Conservation (phyloP, 1,140 invertebrate species). For the Meteorus sp. region DNA sequence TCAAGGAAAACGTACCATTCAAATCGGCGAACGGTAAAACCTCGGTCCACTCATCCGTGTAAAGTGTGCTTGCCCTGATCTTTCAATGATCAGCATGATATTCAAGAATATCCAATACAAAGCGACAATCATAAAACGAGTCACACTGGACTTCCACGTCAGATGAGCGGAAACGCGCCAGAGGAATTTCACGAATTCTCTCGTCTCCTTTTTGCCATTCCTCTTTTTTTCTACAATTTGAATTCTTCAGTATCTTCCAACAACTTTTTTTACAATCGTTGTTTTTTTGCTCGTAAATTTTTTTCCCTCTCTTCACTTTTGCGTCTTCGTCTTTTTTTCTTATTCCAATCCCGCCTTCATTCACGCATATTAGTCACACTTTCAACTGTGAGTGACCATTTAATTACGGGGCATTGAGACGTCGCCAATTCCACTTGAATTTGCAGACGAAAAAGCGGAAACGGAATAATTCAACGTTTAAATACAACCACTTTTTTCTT, state of each 20-base stretch:
- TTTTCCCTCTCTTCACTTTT: not conserved
- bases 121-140: not conserved
- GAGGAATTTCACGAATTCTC: not conserved
- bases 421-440: constrained; percentile 8
- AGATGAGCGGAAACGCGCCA: constrained; percentile 5
- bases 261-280: no score
- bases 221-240: not conserved
- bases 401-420: constrained; percentile 9
- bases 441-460: not conserved
- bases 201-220: not conserved
- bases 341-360: not conserved
- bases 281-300: no score
- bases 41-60: constrained; percentile 11
- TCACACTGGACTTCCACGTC: constrained; percentile 8
- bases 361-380: constrained; percentile 18
- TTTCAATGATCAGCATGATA: constrained; percentile 10
- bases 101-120: constrained; percentile 4
- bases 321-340: not conserved
- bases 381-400: constrained; percentile 5
- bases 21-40: constrained; percentile 32
- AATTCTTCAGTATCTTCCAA: no score
- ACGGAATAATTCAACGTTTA: not conserved
- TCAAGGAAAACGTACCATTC: constrained; percentile 25
- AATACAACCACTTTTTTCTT: no score
- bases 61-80: not conserved